Base-by-base conservation (phyloP, 1,140 invertebrate genomes). In the Octopus bimaculoides region DNA sequence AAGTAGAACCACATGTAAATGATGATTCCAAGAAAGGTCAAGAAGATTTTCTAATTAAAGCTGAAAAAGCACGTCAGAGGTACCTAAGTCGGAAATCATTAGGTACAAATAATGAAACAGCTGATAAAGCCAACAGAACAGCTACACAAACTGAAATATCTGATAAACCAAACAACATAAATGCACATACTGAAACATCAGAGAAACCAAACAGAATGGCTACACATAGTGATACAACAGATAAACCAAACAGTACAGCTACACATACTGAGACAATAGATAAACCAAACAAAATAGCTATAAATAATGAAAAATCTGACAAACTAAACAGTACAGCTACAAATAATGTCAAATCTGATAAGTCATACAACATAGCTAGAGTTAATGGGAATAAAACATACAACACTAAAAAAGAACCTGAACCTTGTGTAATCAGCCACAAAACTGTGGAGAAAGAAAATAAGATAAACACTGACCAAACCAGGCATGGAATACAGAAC, bases 41-140 rank as follows among this genome's bases (percentile, higher is more conserved):
- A 26, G 80, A 80, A 41, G 85, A 89, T 81, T 88, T 85, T 79
- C 75, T 89, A 12, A 85, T 85, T 9, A 77, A 87, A 66, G 88
- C 88, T 71, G 88, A 89, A 78, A 88, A 85, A 80, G 84, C 83
- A 75, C 79, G 88, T 41, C 88, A 85, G 52, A 86, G 87, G 41
- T 88, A 84, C 75, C 79, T 89, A 17, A 84, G 86, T 78, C 86
- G 84, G 69, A 86, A 75, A 79, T 78, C 17, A 81, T 77, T 66
- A 9, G 20, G 14, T 52, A 54, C 26, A 56, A 69, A 81, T 41
- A 10, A 73, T 12, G 26, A 71, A 71, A n/a, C 66, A 4, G 14
- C 66, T 9, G 80, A 5, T 56, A 83, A 26, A 81, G 83, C 75
- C 80, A 78, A 56, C 61, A 77, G 55, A 61, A 78, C 73, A 26